These are phyloP conservation scores for Sitobion miscanthi DNA, from an alignment of 1,140 invertebrate genomes.

Conservation along the genomic window DNA sequence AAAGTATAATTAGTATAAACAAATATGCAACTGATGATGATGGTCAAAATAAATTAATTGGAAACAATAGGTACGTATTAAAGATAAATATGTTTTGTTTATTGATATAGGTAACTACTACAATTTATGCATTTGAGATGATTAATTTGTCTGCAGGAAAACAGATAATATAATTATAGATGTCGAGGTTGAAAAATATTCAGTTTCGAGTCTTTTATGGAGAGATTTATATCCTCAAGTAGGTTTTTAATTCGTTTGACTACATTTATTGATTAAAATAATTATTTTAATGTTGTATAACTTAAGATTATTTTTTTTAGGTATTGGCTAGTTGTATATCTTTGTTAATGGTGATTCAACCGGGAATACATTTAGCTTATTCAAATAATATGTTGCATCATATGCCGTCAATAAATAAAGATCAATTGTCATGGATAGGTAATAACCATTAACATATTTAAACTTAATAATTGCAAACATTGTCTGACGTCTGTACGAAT, in stretches of 20 bases:
- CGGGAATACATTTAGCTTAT: conserved; percentile 60
- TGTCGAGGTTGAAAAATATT: not conserved
- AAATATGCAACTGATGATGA: not conserved
- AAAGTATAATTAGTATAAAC: not conserved
- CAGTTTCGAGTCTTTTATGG: conserved; percentile 1
- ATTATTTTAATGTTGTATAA: not conserved
- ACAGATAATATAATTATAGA: not conserved
- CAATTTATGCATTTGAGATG: not conserved
- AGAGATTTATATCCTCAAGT: conserved; percentile 47
- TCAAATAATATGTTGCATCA: conserved; percentile 60
- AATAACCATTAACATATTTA: conserved; percentile 37
- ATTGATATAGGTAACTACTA: not conserved
- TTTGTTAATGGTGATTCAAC: conserved; percentile 58
- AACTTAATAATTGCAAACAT: not conserved
- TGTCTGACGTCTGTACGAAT: not conserved
- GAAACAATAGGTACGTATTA: conserved; percentile 26
- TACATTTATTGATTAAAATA: not conserved
- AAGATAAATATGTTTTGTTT: not conserved
- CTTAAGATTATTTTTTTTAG: conserved; percentile 36
- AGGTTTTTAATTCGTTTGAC: not conserved
- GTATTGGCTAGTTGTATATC: conserved; percentile 55
- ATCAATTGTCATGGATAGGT: conserved; percentile 60
- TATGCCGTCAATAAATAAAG: conserved; percentile 55
- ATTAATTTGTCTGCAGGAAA: not conserved
- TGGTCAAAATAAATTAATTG: conserved; percentile 1